These are phyloP conservation scores for Epinotia brunnichana DNA, from an alignment of 2,888 invertebrate species.

Conservation along the genomic window DNA sequence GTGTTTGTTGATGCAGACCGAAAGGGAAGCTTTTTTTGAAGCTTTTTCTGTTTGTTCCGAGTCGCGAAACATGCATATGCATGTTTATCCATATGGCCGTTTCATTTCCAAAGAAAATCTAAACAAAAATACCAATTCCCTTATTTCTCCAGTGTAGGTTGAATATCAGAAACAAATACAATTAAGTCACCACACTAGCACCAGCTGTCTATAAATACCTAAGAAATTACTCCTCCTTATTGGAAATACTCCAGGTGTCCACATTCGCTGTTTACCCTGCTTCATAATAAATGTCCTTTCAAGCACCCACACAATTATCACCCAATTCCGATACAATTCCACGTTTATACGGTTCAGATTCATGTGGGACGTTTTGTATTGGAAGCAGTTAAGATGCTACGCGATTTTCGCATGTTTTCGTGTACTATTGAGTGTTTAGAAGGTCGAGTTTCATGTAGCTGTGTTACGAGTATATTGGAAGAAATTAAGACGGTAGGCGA, in stretches of 20 bases:
- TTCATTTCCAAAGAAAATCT: no score
- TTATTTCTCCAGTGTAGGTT: background rate
- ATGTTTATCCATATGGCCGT: no score
- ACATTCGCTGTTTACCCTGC: conserved; percentile 33
- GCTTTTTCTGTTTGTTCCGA: no score
- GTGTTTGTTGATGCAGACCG: no score
- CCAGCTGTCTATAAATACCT: conserved; percentile 33
- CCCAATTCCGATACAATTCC: background rate
- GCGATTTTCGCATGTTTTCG: background rate
- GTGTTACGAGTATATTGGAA: background rate
- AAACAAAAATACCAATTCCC: no score
- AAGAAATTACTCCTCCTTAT: conserved; percentile 24
- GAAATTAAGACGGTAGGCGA: background rate
- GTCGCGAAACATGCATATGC: no score
- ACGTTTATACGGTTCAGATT: background rate
- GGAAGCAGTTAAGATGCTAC: background rate
- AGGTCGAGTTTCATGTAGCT: background rate
- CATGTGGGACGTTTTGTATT: conserved; percentile 4
- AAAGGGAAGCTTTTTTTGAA: no score
- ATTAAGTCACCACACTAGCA: background rate
- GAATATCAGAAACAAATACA: background rate
- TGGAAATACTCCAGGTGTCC: conserved; percentile 42
- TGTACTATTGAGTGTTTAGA: background rate
- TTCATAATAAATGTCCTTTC: conserved; percentile 33
- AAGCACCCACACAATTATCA: conserved; percentile 13